Percentiles rank a stretch among this genome's conserved stretches.
Evolutionary conservation across 2,888 invertebrate species (phyloP).

Genomic region (Synanthedon vespiformis): DNA sequence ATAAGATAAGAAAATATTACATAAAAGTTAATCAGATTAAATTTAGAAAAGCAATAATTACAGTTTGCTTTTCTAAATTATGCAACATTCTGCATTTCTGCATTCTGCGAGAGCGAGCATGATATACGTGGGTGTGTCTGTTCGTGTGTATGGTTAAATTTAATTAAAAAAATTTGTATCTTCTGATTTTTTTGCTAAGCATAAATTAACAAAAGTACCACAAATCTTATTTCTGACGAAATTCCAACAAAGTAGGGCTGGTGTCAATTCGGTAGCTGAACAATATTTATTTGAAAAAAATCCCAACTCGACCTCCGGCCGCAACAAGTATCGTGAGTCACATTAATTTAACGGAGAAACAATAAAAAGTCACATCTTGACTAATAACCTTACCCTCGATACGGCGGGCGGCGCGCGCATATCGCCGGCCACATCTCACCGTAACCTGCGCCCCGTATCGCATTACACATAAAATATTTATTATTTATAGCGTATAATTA

Average conservation of each 20-base stretch:
- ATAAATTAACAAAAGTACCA: too few species aligned
- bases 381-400: slow-evolving; percentile 51
- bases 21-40: too few species aligned
- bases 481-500: slow-evolving; percentile 68
- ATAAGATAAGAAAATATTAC: too few species aligned
- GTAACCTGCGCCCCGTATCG: slow-evolving; percentile 49
- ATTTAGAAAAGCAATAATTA: too few species aligned
- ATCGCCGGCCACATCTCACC: slow-evolving; percentile 49
- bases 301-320: slow-evolving; percentile 8
- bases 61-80: too few species aligned
- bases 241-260: slow-evolving; percentile 15
- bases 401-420: slow-evolving; percentile 29
- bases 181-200: too few species aligned
- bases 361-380: slow-evolving; percentile 54
- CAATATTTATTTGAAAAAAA: slow-evolving; percentile 16
- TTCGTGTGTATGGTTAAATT: too few species aligned
- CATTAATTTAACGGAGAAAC: slow-evolving; percentile 47
- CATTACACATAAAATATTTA: slow-evolving; percentile 68
- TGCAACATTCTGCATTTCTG: too few species aligned
- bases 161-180: too few species aligned
- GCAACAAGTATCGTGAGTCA: slow-evolving; percentile 20
- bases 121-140: too few species aligned
- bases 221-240: too few species aligned
- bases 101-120: too few species aligned
- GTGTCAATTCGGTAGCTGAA: slow-evolving; percentile 34